These are phyloP conservation scores for Drosophila mimetica DNA, from an alignment of 2,888 invertebrate species.

Conservation along the genomic window DNA sequence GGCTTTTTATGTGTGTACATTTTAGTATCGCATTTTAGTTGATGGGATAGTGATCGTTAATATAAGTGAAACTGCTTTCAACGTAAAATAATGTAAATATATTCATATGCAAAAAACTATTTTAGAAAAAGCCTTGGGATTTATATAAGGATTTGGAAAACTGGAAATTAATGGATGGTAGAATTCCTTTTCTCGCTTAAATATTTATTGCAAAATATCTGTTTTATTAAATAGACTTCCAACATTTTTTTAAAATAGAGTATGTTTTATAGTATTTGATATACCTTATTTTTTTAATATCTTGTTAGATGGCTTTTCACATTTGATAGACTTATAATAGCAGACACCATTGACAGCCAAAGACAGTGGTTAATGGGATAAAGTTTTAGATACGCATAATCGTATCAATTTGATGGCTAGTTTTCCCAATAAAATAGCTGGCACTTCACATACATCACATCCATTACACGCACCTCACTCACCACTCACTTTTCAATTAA, in stretches of 20 bases:
- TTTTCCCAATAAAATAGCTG: conserved; percentile 26
- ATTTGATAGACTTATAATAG: not conserved
- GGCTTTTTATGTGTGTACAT: too few species aligned
- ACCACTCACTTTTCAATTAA: conserved; percentile 31
- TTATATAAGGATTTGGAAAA: too few species aligned
- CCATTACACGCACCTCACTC: conserved; percentile 36
- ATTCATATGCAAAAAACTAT: too few species aligned
- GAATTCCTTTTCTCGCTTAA: too few species aligned
- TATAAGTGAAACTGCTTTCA: not conserved
- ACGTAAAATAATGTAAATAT: not conserved
- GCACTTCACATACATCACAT: conserved; percentile 24
- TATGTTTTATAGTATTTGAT: too few species aligned
- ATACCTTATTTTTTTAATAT: too few species aligned
- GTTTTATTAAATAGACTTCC: too few species aligned
- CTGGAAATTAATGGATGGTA: too few species aligned
- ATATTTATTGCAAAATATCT: too few species aligned
- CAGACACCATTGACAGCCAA: not conserved
- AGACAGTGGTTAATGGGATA: not conserved
- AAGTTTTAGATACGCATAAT: conserved; percentile 3
- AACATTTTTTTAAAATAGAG: too few species aligned
- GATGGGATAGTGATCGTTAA: too few species aligned
- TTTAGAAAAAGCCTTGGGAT: not conserved
- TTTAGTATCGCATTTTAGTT: not conserved
- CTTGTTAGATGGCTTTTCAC: not conserved
- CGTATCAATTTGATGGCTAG: conserved; percentile 20